These are phyloP conservation scores for Athalia circularis DNA, from an alignment of 2,888 invertebrate species.

Conservation along the genomic window DNA sequence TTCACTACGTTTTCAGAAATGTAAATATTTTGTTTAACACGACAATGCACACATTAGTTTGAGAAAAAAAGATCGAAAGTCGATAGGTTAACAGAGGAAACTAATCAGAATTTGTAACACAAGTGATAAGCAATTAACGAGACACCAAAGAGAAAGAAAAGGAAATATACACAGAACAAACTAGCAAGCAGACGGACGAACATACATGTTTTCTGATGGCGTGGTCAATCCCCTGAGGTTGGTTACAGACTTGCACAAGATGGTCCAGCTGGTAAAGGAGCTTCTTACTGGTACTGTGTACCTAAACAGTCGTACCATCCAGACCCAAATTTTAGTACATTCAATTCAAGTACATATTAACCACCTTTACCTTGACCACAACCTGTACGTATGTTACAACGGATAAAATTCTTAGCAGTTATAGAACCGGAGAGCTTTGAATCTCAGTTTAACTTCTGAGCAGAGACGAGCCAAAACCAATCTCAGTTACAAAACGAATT, in stretches of 20 bases:
- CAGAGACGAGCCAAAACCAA: not conserved
- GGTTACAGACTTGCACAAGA: slow-evolving; percentile 96
- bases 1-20: too few relatives aligned
- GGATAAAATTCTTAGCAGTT: not conserved
- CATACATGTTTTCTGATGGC: slow-evolving; percentile 85
- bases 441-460: not conserved
- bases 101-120: not conserved
- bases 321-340: slow-evolving; percentile 55
- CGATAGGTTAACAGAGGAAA: not conserved
- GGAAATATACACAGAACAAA: slow-evolving; percentile 55
- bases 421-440: not conserved
- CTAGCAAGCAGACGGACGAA: slow-evolving; percentile 63
- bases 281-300: slow-evolving; percentile 97
- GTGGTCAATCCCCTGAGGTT: slow-evolving; percentile 83
- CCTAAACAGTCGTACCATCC: slow-evolving; percentile 76
- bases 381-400: slow-evolving; percentile 37
- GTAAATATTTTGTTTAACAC: too few relatives aligned
- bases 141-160: slow-evolving; percentile 21
- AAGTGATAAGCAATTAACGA: slow-evolving; percentile 11
- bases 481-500: not conserved
- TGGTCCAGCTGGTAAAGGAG: slow-evolving; percentile 96
- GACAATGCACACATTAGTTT: too few relatives aligned
- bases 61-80: too few relatives aligned
- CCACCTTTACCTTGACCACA: slow-evolving; percentile 45
- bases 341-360: slow-evolving; percentile 48